Percentiles rank a stretch among this genome's conserved stretches.
Conservation (phyloP, 2,888 invertebrate genomes). For the Cheilosia vernalis region DNA sequence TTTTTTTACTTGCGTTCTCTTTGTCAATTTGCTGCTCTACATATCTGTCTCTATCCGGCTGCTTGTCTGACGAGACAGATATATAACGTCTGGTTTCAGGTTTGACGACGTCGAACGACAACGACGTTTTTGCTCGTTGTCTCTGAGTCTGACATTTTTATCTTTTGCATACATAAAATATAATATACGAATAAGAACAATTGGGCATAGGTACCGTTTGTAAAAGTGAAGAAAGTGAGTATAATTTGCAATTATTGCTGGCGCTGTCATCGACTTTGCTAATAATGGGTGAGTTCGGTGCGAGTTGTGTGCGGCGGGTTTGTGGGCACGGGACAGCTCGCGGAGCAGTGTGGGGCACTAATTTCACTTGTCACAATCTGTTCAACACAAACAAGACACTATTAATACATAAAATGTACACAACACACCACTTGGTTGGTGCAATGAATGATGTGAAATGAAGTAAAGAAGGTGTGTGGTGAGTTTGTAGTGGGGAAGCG, state of each 20-base stretch:
- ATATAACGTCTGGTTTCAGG: conserved; percentile 43
- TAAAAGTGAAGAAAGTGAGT: conserved; percentile 49
- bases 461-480: conserved; percentile 62
- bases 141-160: conserved; percentile 30
- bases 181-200: conserved; percentile 32
- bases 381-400: conserved; percentile 50
- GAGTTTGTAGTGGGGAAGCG: conserved; percentile 47
- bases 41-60: conserved; percentile 5
- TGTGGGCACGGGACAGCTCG: background rate
- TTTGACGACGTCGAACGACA: conserved; percentile 56
- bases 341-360: conserved; percentile 18
- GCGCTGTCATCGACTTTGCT: conserved; percentile 10
- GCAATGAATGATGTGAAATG: conserved; percentile 70
- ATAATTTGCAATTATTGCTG: conserved; percentile 24
- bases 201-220: conserved; percentile 6
- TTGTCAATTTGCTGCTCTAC: conserved; percentile 16
- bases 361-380: conserved; percentile 68
- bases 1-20: conserved; percentile 24
- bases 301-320: conserved; percentile 4
- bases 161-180: conserved; percentile 25
- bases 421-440: conserved; percentile 33
- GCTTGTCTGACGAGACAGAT: conserved; percentile 21
- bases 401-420: conserved; percentile 55
- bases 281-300: background rate
- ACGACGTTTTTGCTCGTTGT: conserved; percentile 40